A percentile compares a stretch with the other conserved stretches of the same genome.
Conservation (phyloP, 2,888 invertebrate species). For the Leistus spinibarbis region DNA sequence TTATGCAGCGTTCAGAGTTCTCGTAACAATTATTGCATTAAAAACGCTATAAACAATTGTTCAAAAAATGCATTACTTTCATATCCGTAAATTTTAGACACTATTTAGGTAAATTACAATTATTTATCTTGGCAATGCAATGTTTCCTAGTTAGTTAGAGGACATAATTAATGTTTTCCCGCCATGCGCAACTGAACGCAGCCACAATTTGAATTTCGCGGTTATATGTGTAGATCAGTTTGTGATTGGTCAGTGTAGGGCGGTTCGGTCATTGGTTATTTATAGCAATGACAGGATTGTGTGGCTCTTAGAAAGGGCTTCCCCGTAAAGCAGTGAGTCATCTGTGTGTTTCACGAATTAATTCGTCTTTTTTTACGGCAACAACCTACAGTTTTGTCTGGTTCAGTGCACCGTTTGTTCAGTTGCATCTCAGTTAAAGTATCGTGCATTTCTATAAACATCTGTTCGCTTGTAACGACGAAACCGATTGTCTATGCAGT, state of each 20-base stretch:
- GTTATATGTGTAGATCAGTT: background rate
- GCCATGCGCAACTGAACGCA: no score
- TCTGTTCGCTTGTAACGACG: background rate
- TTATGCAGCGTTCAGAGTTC: no score
- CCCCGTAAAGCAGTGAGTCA: constrained; percentile 53
- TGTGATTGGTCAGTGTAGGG: constrained; percentile 8
- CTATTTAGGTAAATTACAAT: no score
- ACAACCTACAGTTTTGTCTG: constrained; percentile 5
- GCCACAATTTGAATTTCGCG: constrained; percentile 3
- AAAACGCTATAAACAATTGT: no score
- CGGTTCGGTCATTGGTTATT: constrained; percentile 50
- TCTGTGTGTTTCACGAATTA: constrained; percentile 47
- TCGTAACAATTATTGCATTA: no score
- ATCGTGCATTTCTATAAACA: constrained; percentile 7
- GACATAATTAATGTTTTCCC: no score
- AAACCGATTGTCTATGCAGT: background rate
- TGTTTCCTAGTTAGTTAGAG: no score
- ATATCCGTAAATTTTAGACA: no score
- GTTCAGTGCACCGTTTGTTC: constrained; percentile 11
- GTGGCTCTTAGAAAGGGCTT: constrained; percentile 57
- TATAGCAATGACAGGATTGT: constrained; percentile 56
- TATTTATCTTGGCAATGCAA: no score
- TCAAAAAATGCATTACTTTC: no score
- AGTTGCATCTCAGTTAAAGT: background rate
- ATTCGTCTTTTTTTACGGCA: constrained; percentile 26